A percentile compares a stretch with the other conserved stretches of the same genome.
phyloP scores from a whole-genome alignment of 2,113 vertebrate genomes.

The Acanthochromis polyacanthus region DNA sequence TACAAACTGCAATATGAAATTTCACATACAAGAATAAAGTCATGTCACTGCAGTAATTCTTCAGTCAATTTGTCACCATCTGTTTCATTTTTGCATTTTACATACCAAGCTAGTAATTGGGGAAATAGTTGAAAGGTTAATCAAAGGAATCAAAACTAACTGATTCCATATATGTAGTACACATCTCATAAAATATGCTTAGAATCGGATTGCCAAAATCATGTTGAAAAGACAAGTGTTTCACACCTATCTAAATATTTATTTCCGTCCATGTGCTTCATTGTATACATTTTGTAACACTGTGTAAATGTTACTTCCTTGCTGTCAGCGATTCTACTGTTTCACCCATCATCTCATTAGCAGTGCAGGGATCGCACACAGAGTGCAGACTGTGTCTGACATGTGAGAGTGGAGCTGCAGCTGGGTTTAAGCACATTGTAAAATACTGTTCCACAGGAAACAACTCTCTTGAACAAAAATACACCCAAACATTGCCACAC shows the following conservation, averaged over 20 bases:
- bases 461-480: constrained; percentile 63
- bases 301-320: neutral
- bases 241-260: neutral
- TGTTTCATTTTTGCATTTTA: neutral
- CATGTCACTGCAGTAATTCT: too few relatives aligned
- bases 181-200: neutral
- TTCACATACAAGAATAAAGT: too few relatives aligned
- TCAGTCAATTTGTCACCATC: neutral
- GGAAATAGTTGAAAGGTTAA: neutral
- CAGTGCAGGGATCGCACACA: constrained; percentile 7
- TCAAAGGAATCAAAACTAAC: neutral
- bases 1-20: too few relatives aligned
- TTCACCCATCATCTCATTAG: constrained; percentile 39
- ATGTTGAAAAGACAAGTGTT: neutral
- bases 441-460: constrained; percentile 72
- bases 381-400: constrained; percentile 40
- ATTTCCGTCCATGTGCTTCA: neutral
- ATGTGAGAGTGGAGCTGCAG: constrained; percentile 53
- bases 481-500: constrained; percentile 65
- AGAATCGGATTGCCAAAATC: neutral
- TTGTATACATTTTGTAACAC: neutral
- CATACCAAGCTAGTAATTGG: neutral
- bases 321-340: constrained; percentile 39
- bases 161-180: neutral
- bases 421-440: constrained; percentile 66